Evolutionary conservation across 2,888 invertebrate genomes (phyloP).

Genomic region (Ctenicera cuprea): DNA sequence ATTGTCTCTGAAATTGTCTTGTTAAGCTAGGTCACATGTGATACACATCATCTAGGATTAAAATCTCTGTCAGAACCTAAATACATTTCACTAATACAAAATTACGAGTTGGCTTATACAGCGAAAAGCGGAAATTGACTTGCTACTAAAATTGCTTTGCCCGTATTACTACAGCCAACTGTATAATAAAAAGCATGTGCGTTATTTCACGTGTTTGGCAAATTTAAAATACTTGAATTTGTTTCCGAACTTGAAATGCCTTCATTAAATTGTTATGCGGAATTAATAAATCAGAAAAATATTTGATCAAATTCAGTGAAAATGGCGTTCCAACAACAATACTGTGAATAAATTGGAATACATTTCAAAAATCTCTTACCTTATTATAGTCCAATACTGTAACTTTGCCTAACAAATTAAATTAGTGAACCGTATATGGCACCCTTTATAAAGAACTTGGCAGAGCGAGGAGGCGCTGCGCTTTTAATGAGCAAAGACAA

Average conservation of each 20-base stretch:
- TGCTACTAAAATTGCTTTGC: not conserved
- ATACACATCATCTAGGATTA: not conserved
- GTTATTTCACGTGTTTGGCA: too few relatives aligned
- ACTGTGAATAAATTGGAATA: too few relatives aligned
- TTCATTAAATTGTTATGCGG: too few relatives aligned
- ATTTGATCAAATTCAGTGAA: too few relatives aligned
- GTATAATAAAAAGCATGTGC: not conserved
- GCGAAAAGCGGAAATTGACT: not conserved
- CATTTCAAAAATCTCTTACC: not conserved
- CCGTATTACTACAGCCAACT: not conserved
- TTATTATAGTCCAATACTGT: not conserved
- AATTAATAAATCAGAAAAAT: too few relatives aligned
- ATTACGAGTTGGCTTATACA: constrained; percentile 1
- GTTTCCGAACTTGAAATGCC: too few relatives aligned
- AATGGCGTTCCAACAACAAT: too few relatives aligned
- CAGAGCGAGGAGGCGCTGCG: constrained; percentile 13
- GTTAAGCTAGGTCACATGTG: not conserved
- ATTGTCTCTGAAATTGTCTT: not conserved
- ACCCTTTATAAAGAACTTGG: constrained; percentile 11
- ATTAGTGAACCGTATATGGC: constrained; percentile 3
- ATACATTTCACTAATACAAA: not conserved
- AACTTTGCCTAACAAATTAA: constrained; percentile 10
- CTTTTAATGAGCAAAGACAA: constrained; percentile 18
- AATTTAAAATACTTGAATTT: too few relatives aligned
- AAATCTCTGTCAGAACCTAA: not conserved